A percentile compares a stretch with the other conserved stretches of the same genome.
Conservation (phyloP, 2,888 invertebrate species). For the Parelbella ahira region DNA sequence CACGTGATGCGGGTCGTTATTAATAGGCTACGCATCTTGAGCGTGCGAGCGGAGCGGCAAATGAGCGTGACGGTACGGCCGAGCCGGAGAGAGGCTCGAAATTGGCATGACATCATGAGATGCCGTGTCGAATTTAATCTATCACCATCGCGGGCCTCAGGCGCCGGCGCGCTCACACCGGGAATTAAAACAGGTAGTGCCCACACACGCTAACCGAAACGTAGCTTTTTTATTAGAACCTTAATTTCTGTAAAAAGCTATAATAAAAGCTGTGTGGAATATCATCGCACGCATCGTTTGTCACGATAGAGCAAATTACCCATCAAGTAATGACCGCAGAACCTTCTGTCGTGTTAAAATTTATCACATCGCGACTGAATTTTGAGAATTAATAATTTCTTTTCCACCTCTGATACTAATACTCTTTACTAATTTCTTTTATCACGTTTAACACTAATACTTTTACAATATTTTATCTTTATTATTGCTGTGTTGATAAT, state of each 20-base stretch:
- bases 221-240: constrained; percentile 37
- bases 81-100: constrained; percentile 53
- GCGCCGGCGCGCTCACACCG: constrained; percentile 56
- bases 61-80: constrained; percentile 66
- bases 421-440: no score
- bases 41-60: constrained; percentile 43
- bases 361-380: no score
- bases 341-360: no score
- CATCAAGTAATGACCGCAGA: no score
- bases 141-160: constrained; percentile 66
- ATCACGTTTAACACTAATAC: no score
- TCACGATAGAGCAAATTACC: no score
- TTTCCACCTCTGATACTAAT: no score
- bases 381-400: no score
- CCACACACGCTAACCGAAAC: constrained; percentile 56
- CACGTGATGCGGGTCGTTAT: constrained; percentile 43
- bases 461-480: no score
- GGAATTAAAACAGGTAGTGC: constrained; percentile 65
- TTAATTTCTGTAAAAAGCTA: constrained; percentile 50
- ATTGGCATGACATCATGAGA: constrained; percentile 78
- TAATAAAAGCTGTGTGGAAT: constrained; percentile 45
- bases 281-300: constrained; percentile 45
- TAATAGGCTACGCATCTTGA: constrained; percentile 43
- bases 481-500: no score
- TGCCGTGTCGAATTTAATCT: constrained; percentile 79